Evolutionary conservation across 2,797 vertebrate genomes (phyloP), one percentile per base, ranked within the genome.

Genomic region (Aeoliscus strigatus): DNA sequence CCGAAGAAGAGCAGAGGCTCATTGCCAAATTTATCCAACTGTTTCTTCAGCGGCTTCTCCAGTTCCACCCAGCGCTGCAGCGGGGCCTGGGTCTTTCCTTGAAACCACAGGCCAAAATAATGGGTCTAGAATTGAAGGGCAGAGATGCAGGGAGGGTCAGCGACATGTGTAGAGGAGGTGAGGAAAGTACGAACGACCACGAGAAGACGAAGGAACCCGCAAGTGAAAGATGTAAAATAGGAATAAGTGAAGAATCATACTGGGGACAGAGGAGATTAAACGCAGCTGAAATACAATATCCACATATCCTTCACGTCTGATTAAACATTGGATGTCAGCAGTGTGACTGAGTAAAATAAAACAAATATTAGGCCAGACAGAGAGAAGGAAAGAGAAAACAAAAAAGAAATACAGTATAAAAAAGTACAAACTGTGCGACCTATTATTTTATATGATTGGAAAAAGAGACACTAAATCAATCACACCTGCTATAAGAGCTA

Each of bases 11-110:
- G 93, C 81, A 96, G 83, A 9, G 91, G 90, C 79, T 97, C 94
- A 10, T 92, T 93, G 75, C 94, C 92, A 52, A 95, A 95, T 79
- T 98, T 97, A 83, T 98, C 95, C 87, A 97, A 85, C 86, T 98
- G 94, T 77, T 98, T 98, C 89, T 96, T 97, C 67, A 98, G 89
- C 14, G 95, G 91, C 40, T 98, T 98, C 84, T 98, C 94, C 73
- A 96, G 85, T 85, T 98, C 95, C 73, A 97, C 94, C 95, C 95
- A 98, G 81, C 94, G 90, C 44, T 89, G 88, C 53, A 91, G 88
- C 38, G 81, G 84, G 27, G 76, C 42, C 67, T 93, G 93, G 69
- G 73, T 88, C 85, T 97, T 97, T 61, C 90, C 93, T 42, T 95
- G 89, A 85, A 96, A 97, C 92, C 92, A 97, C 59, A 98, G 90